Percentiles rank a stretch among this genome's conserved stretches.
phyloP scores from a whole-genome alignment of 1,140 invertebrate genomes.

The Drosophila dunni region DNA sequence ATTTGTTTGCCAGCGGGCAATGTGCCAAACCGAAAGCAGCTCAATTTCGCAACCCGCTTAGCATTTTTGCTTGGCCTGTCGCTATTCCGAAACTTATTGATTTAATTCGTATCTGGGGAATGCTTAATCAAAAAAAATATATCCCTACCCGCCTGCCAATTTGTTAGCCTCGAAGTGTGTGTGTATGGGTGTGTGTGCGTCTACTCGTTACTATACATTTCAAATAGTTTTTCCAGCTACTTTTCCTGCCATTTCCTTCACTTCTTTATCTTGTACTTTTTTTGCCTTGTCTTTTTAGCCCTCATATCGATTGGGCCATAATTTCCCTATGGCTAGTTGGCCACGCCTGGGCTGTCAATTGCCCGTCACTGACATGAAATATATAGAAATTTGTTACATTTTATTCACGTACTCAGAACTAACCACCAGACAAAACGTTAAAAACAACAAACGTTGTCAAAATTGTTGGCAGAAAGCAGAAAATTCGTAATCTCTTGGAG shows the following conservation, averaged over 20 bases:
- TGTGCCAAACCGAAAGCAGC: conserved; percentile 44
- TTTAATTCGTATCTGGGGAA: conserved; percentile 81
- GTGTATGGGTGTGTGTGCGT: neutral
- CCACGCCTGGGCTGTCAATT: conserved; percentile 35
- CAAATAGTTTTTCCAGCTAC: conserved; percentile 29
- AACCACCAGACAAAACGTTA: neutral
- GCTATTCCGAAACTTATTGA: conserved; percentile 69
- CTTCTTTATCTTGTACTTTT: neutral
- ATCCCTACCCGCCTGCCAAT: conserved; percentile 44
- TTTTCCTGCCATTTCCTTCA: neutral
- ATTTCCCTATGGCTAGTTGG: conserved; percentile 47
- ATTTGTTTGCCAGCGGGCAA: conserved; percentile 67
- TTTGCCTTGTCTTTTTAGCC: conserved; percentile 14
- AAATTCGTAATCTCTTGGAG: too few species aligned
- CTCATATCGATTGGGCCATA: conserved; percentile 47
- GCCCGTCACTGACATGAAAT: conserved; percentile 21
- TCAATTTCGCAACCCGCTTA: conserved; percentile 28
- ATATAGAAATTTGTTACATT: conserved; percentile 5
- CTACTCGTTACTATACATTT: conserved; percentile 17
- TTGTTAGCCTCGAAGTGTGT: conserved; percentile 43
- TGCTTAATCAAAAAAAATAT: conserved; percentile 76
- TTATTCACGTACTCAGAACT: neutral
- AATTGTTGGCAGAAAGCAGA: too few species aligned
- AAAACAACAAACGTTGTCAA: neutral
- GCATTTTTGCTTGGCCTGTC: conserved; percentile 41